Evolutionary conservation across 2,888 invertebrate genomes (phyloP), one percentile per base, ranked within the genome.

Genomic region (Agrochola macilenta): DNA sequence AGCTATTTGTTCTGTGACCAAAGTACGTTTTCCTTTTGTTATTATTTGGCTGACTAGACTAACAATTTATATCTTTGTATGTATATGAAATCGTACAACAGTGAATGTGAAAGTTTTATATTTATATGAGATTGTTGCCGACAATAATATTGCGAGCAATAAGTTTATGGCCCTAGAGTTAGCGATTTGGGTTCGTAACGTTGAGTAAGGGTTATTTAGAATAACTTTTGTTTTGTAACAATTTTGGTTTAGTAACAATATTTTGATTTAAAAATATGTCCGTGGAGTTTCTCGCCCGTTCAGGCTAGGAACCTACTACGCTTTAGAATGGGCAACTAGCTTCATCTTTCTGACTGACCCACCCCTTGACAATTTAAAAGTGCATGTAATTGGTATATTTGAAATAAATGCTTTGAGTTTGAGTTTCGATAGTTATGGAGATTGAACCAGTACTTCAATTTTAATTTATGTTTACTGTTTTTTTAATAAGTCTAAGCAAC

Each of bases 101-200:
- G 58, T 60, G 35, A 81, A 87, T 79, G 61, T 79, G 76, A 78
- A 87, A 84, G 85, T 87, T 77, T 69, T 76, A 81, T 85, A 76
- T 85, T 87, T 76, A 81, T 87, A 83, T 81, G 77, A 83, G 70
- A 83, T 84, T 79, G 74, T 69, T 70, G 81, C 78, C 69, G 83
- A 84, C 84, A 85, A 89, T 43, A 43, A 43, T 43, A 43, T 89
- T 82, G 81, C 77, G 69, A 73, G 76, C 83, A 81, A 86, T 88
- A 84, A 85, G 71, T 72, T 86, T 81, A 46, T 61, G 83, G 88
- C 87, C 61, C 26, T 79, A 70, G 43, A 79, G 66, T 79, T n/a
- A 80, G 86, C 83, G 88, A 35, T 61, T 72, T 61, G 14, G 30
- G 14, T 66, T 49, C 7, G 35, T 35, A 35, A 35, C 35, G 35